Evolutionary conservation across 2,888 invertebrate genomes (phyloP).

Genomic region (Drosophila macrothrix): DNA sequence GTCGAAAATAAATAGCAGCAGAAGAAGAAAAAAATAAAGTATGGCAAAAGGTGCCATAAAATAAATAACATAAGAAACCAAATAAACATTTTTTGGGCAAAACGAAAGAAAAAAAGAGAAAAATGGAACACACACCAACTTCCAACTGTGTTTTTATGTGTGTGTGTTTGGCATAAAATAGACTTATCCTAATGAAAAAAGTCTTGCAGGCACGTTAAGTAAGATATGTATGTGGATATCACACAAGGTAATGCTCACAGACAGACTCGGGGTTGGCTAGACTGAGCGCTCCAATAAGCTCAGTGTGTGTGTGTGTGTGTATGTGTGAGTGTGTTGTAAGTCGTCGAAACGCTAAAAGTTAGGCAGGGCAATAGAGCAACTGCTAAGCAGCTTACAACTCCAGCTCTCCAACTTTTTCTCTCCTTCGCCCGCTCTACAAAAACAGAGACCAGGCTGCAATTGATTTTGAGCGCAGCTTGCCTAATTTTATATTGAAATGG

Average conservation of each 20-base stretch:
- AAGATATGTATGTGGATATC: constrained; percentile 77
- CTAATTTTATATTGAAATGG: constrained; percentile 61
- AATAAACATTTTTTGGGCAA: constrained; percentile 71
- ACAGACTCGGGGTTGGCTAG: constrained; percentile 6
- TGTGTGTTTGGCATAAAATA: constrained; percentile 73
- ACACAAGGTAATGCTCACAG: constrained; percentile 34
- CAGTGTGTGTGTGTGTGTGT: not conserved
- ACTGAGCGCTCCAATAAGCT: constrained; percentile 8
- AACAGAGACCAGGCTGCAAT: constrained; percentile 33
- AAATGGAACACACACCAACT: constrained; percentile 29
- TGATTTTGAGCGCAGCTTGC: constrained; percentile 40
- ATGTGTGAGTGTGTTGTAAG: constrained; percentile 45
- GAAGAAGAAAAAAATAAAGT: constrained; percentile 63
- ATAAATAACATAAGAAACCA: constrained; percentile 78
- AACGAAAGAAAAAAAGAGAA: constrained; percentile 24
- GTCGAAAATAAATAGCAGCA: constrained; percentile 58
- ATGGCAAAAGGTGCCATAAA: constrained; percentile 79
- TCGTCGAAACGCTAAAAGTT: constrained; percentile 75
- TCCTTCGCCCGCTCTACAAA: not conserved
- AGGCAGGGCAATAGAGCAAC: constrained; percentile 63
- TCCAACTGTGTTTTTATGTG: constrained; percentile 34
- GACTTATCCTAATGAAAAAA: constrained; percentile 80
- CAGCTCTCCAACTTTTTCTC: not conserved
- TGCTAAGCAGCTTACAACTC: constrained; percentile 67
- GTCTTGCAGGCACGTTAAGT: constrained; percentile 77